A percentile compares a stretch with the other conserved stretches of the same genome.
These are phyloP conservation scores for Brienomyrus longianalis DNA, from an alignment of 2,113 vertebrate species.

Conservation along the genomic window DNA sequence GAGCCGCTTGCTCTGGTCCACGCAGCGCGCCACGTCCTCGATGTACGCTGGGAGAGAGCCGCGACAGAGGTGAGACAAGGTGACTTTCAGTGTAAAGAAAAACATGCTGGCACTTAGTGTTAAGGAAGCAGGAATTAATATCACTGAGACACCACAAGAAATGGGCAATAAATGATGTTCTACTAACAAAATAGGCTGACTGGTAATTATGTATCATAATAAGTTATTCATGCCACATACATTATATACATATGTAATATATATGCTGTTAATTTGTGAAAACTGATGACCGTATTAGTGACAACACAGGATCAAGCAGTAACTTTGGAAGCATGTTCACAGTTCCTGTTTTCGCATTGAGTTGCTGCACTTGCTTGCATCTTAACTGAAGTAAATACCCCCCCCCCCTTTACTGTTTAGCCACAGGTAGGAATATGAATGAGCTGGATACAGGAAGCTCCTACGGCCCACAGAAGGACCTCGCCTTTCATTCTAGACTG, in stretches of 20 bases:
- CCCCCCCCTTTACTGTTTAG: background rate
- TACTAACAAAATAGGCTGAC: background rate
- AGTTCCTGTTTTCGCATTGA: background rate
- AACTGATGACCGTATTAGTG: background rate
- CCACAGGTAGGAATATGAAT: background rate
- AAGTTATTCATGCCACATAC: background rate
- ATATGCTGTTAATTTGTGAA: background rate
- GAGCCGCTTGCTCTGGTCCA: slow-evolving; percentile 96
- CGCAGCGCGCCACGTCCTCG: slow-evolving; percentile 93
- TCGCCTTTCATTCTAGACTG: background rate
- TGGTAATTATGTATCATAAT: background rate
- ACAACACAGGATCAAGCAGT: background rate
- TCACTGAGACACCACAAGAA: background rate
- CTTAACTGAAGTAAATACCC: background rate
- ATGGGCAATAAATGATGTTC: background rate
- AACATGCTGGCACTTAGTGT: background rate
- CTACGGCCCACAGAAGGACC: background rate
- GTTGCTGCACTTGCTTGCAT: background rate
- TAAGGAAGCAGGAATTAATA: background rate
- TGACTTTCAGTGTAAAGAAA: too few species aligned
- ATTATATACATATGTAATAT: background rate
- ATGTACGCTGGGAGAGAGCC: slow-evolving; percentile 81
- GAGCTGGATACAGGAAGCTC: background rate
- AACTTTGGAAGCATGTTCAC: background rate
- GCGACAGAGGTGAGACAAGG: slow-evolving; percentile 12